phyloP scores from a whole-genome alignment of 2,113 vertebrate species.

The Myotis yumanensis region DNA sequence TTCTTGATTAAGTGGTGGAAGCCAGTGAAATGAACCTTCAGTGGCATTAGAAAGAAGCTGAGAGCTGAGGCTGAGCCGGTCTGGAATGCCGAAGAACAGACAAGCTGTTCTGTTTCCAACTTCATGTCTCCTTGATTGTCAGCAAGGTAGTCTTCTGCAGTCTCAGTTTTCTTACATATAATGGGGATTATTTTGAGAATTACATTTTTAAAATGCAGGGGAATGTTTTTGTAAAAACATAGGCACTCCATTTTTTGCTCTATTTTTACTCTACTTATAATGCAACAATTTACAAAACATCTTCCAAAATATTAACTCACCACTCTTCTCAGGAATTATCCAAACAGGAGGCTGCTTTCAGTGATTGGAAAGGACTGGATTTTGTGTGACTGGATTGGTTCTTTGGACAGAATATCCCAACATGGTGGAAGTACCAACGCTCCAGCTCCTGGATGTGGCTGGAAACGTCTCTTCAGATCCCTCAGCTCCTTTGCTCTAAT shows the following conservation, averaged over 20 bases:
- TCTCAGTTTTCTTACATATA: not conserved
- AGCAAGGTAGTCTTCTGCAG: not conserved
- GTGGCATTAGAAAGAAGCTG: not conserved
- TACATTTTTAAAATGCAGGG: not conserved
- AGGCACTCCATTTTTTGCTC: not conserved
- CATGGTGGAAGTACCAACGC: rapidly evolving
- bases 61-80: rapidly evolving
- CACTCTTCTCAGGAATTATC: not conserved
- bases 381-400: rapidly evolving
- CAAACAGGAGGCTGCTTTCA: not conserved
- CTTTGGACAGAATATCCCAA: not conserved
- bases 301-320: not conserved
- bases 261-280: not conserved
- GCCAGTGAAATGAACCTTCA: not conserved
- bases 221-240: not conserved
- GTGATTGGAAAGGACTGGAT: rapidly evolving
- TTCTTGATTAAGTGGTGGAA: conserved; percentile 21
- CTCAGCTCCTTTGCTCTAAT: not conserved
- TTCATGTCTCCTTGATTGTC: not conserved
- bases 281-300: not conserved
- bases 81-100: not conserved
- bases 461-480: not conserved
- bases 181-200: not conserved
- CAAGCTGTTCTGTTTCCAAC: not conserved
- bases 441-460: rapidly evolving